Conservation (phyloP, 1,140 invertebrate species). For the Asbolus verrucosus region DNA sequence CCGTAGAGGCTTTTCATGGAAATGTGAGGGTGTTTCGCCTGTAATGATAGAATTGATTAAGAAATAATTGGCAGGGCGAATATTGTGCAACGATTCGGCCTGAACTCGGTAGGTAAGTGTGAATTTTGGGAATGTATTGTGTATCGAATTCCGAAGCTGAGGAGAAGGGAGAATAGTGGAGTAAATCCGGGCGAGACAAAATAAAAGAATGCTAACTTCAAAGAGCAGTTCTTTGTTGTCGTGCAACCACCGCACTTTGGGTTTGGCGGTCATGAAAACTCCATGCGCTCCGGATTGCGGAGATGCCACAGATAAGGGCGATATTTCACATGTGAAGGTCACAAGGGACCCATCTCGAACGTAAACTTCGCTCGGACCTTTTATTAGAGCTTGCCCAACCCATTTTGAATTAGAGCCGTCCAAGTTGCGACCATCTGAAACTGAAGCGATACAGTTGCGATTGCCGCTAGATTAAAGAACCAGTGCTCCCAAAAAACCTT, state of each 20-base stretch:
- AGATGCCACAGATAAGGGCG: constrained; percentile 41
- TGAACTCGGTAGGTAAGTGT: neutral
- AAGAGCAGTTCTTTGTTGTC: constrained; percentile 60
- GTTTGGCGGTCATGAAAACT: constrained; percentile 53
- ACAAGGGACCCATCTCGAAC: constrained; percentile 61
- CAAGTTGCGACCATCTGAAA: constrained; percentile 16
- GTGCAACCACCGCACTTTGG: constrained; percentile 60
- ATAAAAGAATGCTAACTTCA: constrained; percentile 56
- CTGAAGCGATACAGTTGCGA: constrained; percentile 3
- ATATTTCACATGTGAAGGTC: constrained; percentile 63
- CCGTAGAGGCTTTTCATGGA: constrained; percentile 63
- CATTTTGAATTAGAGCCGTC: constrained; percentile 52
- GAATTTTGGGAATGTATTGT: constrained; percentile 7
- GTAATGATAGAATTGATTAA: constrained; percentile 19
- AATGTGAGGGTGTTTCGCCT: constrained; percentile 47
- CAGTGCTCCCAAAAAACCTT: no score
- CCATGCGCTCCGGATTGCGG: constrained; percentile 47
- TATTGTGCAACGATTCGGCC: constrained; percentile 8
- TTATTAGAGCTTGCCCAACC: constrained; percentile 58
- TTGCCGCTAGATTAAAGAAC: no score
- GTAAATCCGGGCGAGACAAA: constrained; percentile 20
- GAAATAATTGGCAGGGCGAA: constrained; percentile 10
- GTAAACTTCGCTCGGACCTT: constrained; percentile 61
- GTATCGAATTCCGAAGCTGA: constrained; percentile 21
- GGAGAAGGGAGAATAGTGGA: constrained; percentile 2